phyloP scores from a whole-genome alignment of 2,797 vertebrate species.

The Hapalemur alaotrensis region DNA sequence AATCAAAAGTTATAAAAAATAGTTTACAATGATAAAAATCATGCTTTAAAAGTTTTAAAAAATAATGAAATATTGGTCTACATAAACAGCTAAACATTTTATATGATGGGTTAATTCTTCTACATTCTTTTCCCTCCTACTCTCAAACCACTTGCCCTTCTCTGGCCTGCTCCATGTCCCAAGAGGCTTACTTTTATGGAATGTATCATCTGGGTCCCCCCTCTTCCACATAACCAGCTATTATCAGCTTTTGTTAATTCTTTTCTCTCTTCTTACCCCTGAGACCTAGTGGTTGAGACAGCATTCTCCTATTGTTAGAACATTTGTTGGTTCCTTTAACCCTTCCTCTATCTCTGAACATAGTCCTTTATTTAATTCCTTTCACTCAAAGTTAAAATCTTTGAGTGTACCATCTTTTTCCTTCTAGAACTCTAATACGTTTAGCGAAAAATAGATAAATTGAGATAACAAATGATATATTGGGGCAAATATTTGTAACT shows the following conservation, averaged over 20 bases:
- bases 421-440: neutral
- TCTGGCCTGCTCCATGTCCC: neutral
- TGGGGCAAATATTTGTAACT: neutral
- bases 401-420: neutral
- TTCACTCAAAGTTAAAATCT: conserved; percentile 5
- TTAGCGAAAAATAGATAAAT: neutral
- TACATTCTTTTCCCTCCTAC: neutral
- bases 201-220: neutral
- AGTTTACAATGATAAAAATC: neutral
- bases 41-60: neutral
- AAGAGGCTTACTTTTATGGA: neutral
- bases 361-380: neutral
- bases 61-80: neutral
- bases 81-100: neutral
- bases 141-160: neutral
- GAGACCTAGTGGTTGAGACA: neutral
- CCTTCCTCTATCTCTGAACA: neutral
- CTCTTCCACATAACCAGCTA: neutral
- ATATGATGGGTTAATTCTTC: neutral
- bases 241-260: neutral
- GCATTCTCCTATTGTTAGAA: neutral
- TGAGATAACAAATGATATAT: neutral
- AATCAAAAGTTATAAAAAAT: neutral
- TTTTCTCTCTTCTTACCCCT: neutral
- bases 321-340: neutral